Conservation (phyloP, 2,797 vertebrate genomes). For the Poeciliopsis turneri region DNA sequence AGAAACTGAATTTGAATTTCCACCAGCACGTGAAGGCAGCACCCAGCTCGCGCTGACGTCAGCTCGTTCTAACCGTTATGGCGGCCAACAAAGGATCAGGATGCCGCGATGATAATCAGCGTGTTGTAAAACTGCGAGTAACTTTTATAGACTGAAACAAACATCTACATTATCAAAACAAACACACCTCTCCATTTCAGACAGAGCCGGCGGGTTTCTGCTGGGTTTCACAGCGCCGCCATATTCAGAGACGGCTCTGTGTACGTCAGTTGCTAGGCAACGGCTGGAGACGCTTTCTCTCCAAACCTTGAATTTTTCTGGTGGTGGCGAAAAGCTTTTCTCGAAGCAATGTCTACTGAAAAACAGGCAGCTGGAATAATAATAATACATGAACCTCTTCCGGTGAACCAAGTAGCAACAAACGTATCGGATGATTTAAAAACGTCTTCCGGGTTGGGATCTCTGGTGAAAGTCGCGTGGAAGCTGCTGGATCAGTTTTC, state of each 20-base stretch:
- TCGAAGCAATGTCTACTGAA: neutral
- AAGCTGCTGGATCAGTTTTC: slow-evolving; percentile 82
- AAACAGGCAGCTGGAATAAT: neutral
- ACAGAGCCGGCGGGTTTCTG: too few species aligned
- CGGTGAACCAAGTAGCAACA: neutral
- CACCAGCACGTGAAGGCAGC: slow-evolving; percentile 47
- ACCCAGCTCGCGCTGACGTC: slow-evolving; percentile 44
- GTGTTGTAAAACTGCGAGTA: slow-evolving; percentile 15
- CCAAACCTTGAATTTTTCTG: neutral
- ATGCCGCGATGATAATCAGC: slow-evolving; percentile 39
- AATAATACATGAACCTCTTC: too few species aligned
- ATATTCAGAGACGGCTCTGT: neutral
- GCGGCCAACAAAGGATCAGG: slow-evolving; percentile 62
- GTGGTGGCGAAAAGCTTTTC: neutral
- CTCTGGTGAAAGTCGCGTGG: slow-evolving; percentile 78
- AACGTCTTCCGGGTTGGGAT: slow-evolving; percentile 79
- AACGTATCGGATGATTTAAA: slow-evolving; percentile 41
- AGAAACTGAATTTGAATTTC: slow-evolving; percentile 18
- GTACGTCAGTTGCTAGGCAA: slow-evolving; percentile 75
- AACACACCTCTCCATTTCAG: rapidly evolving
- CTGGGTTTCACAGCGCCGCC: neutral
- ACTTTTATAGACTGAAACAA: slow-evolving; percentile 12
- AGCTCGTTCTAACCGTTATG: slow-evolving; percentile 54
- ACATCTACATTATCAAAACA: neutral
- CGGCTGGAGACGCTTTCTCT: slow-evolving; percentile 5